phyloP scores from a whole-genome alignment of 2,797 vertebrate species.

The Rhynchotus rufescens region DNA sequence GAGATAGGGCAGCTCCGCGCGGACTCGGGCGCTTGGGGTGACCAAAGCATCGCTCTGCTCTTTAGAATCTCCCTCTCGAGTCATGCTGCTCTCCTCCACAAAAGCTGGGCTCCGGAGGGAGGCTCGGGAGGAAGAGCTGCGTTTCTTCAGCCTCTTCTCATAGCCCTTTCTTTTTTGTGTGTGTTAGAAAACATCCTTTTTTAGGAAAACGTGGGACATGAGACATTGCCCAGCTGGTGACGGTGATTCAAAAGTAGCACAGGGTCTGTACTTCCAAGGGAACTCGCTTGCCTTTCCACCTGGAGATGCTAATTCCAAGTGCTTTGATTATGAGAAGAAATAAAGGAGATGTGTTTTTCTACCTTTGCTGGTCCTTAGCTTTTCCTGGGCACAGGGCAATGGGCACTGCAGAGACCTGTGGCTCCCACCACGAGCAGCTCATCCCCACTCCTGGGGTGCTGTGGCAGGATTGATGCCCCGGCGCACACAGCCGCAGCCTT shows the following conservation, averaged over 20 bases:
- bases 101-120: neutral
- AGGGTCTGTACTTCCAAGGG: too few species aligned
- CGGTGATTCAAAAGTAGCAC: neutral
- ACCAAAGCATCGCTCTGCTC: neutral
- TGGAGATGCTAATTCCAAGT: fast-evolving
- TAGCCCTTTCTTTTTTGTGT: neutral
- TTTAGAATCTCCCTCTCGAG: neutral
- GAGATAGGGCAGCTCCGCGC: neutral
- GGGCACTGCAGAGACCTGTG: fast-evolving
- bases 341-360: neutral
- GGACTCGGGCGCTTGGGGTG: neutral
- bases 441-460: neutral
- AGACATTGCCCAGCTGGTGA: neutral
- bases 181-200: neutral
- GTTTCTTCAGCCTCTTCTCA: neutral
- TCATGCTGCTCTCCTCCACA: neutral
- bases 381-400: neutral
- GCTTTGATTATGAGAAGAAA: neutral
- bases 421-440: neutral
- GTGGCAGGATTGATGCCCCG: fast-evolving
- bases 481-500: neutral
- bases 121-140: neutral
- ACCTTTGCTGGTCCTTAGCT: neutral
- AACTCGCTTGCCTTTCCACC: neutral
- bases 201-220: neutral